Evolutionary conservation across 1,140 invertebrate genomes (phyloP), one percentile per base, ranked within the genome.

Genomic region (Neuroterus valhalla): DNA sequence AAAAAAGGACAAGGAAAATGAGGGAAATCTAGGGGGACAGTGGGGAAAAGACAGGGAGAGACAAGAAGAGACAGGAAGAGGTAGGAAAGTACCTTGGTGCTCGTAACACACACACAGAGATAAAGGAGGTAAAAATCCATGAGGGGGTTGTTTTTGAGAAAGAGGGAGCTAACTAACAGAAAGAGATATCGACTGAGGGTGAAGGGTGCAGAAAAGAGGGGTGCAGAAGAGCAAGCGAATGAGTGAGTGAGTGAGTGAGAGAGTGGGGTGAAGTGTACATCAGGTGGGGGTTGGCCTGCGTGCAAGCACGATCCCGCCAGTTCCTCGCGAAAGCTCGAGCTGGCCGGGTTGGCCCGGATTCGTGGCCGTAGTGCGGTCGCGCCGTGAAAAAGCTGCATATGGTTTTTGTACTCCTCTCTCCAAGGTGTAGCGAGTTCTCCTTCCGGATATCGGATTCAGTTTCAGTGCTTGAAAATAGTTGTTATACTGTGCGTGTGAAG

Each of bases 281-380:
- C 21, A 19, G 71, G 23, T 42, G 70, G 48, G 76, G 67, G 76
- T 69, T 72, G 31, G 52, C 75, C 46, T 48, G 42, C 74, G 55
- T 69, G 42, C 26, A 50, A 44, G 38, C 48, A 26, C 21, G 14
- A 73, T 77, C 81, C 68, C 80, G 82, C 80, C 83, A 87, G 86
- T 88, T 78, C 82, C 81, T 81, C 78, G 83, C 77, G 78, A 77
- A 84, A 80, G 79, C 81, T 83, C 78, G 78, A 68, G 68, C 71
- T 52, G 80, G 78, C 76, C 76, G 69, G 81, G 81, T 78, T 68
- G 79, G 69, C 52, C 71, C 66, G 66, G 1, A 67, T 45, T 43
- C 31, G 23, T n/a, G 26, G 43, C 71, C 14, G 15, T 74, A 26
- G 46, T 69, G 45, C 45, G 70, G 66, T 55, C 46, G 23, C 52